phyloP scores from a whole-genome alignment of 2,797 vertebrate species.

The Morus bassanus region DNA sequence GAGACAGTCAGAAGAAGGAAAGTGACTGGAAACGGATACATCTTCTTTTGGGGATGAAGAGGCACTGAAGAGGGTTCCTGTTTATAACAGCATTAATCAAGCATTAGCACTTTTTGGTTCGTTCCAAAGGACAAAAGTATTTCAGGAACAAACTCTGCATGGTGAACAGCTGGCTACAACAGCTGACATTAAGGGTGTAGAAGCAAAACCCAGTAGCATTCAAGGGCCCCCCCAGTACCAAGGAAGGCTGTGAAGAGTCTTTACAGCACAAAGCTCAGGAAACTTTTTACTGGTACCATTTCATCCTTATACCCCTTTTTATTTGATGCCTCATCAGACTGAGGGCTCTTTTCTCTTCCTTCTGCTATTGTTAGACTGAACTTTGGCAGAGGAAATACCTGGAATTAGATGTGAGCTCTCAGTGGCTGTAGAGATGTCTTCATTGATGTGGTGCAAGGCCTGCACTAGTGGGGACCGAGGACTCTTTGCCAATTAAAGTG shows the following conservation, averaged over 20 bases:
- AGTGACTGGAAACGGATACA: background rate
- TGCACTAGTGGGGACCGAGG: background rate
- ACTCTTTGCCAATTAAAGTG: background rate
- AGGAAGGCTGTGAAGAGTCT: background rate
- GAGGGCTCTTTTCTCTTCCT: background rate
- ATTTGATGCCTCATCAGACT: background rate
- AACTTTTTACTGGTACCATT: background rate
- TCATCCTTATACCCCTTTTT: background rate
- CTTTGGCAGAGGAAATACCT: conserved; percentile 4
- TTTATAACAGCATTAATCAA: conserved; percentile 14
- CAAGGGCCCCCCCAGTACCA: background rate
- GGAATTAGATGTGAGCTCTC: background rate
- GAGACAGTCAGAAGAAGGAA: background rate
- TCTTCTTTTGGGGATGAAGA: background rate
- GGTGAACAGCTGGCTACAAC: conserved; percentile 33
- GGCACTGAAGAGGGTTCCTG: background rate
- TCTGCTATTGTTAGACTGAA: background rate
- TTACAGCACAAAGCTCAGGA: background rate
- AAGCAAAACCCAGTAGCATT: background rate
- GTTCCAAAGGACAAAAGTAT: background rate
- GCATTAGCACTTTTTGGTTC: background rate
- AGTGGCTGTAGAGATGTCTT: background rate
- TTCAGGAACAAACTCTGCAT: background rate
- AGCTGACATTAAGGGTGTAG: background rate
- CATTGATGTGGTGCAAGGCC: background rate